Evolutionary conservation across 2,888 invertebrate genomes (phyloP).

Genomic region (Loripinus fragilis): DNA sequence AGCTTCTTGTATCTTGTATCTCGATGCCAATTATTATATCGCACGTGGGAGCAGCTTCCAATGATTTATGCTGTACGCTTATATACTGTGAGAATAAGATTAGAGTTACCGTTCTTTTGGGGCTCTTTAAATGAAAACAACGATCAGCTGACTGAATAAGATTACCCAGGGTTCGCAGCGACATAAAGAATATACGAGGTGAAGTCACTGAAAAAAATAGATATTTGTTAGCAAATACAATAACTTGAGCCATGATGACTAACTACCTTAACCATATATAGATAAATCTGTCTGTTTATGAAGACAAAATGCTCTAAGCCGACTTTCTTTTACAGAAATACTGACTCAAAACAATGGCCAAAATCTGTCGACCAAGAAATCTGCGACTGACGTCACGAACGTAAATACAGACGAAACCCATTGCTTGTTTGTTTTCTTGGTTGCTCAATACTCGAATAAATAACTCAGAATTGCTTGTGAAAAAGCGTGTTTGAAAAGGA

Average conservation of each 20-base stretch:
- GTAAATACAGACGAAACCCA: conserved; percentile 64
- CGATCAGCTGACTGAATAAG: conserved; percentile 41
- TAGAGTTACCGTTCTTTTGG: neutral
- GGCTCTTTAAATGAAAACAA: conserved; percentile 30
- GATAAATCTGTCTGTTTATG: neutral
- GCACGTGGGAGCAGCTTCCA: too few relatives aligned
- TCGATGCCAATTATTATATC: too few relatives aligned
- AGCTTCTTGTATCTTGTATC: too few relatives aligned
- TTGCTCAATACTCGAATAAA: neutral
- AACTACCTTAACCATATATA: neutral
- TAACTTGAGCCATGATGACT: too few relatives aligned
- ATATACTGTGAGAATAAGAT: too few relatives aligned
- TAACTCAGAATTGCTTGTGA: conserved; percentile 7
- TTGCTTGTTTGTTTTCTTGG: neutral
- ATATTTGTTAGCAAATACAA: neutral
- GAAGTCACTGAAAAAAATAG: conserved; percentile 9
- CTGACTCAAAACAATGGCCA: neutral
- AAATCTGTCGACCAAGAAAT: conserved; percentile 15
- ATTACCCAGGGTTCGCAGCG: conserved; percentile 44
- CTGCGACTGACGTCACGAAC: conserved; percentile 82
- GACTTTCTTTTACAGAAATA: neutral
- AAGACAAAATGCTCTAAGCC: neutral
- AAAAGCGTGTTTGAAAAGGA: neutral
- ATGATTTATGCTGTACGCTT: too few relatives aligned
- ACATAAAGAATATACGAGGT: conserved; percentile 1